Evolutionary conservation across 2,113 vertebrate species (phyloP), one percentile per base, ranked within the genome.

Genomic region (Crotalus helleri): DNA sequence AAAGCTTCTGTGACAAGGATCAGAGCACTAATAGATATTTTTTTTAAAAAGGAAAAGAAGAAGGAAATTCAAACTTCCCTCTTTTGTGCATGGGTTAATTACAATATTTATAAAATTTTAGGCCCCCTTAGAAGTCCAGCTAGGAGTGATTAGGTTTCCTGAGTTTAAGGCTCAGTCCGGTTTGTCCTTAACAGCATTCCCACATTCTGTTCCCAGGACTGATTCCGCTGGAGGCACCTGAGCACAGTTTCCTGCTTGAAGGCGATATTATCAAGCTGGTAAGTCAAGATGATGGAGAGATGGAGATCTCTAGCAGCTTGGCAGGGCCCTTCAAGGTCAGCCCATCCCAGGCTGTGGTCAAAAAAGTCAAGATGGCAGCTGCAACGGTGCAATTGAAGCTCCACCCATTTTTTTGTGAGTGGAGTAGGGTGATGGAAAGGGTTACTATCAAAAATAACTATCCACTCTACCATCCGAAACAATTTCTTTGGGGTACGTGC

Each of bases 241-340:
- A 95, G 4, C 95, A 90, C 90, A 95, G 96, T 87, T 96, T 96
- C 55, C 93, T 97, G 33, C 33, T 96, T 0, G 96, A 97, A 74
- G 97, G 97, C 0, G 97, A 97, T 57, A 97, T 97, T 74, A 88
- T 97, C 57, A 93, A 91, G 64, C 85, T 91, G 0, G 97, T 97
- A 92, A 95, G 95, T 94, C 19, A 55, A 0, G 4, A 33, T 21
- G 69, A n/a, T 19, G 39, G 15, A 74, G 69, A 7, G 69, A 74
- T 19, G 69, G 15, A 15, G n/a, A 39, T 19, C 17, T 81, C 33
- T 39, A 39, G 69, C n/a, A 74, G n/a, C 2, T 57, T 57, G 3
- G 17, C 55, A 19, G 17, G 17, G 55, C 55, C 12, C 55, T 57
- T 57, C 55, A 57, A 19, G 15, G 4, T 19, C 55, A 57, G 55